phyloP scores from a whole-genome alignment of 2,888 invertebrate genomes.

The Dolomedes plantarius region DNA sequence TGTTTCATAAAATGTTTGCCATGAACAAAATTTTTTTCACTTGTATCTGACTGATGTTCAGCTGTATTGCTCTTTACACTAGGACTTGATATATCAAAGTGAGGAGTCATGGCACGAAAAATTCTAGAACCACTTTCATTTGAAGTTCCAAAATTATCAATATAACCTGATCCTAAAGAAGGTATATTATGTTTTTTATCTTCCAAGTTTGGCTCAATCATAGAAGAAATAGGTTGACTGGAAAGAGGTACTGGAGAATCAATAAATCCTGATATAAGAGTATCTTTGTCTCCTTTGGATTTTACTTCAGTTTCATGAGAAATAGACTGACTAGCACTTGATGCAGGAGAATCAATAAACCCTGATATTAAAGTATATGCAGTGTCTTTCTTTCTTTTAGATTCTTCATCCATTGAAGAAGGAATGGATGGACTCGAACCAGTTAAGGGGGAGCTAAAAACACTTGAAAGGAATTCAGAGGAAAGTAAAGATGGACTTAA shows the following conservation, averaged over 20 bases:
- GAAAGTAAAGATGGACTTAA: neutral
- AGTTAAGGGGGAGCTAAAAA: neutral
- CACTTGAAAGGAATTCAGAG: neutral
- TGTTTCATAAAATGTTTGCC: too few relatives aligned
- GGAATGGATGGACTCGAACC: neutral
- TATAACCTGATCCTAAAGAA: neutral
- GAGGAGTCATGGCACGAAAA: slow-evolving; percentile 19
- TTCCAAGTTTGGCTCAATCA: too few relatives aligned
- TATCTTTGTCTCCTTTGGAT: too few relatives aligned
- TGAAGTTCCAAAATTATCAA: neutral
- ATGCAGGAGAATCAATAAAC: neutral
- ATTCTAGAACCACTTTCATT: too few relatives aligned
- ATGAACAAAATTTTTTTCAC: too few relatives aligned
- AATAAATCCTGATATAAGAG: too few relatives aligned
- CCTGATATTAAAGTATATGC: neutral
- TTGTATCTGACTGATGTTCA: too few relatives aligned
- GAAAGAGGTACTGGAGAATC: neutral
- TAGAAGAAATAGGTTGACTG: neutral
- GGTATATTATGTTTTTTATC: neutral
- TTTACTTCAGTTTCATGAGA: too few relatives aligned
- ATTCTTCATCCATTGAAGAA: too few relatives aligned
- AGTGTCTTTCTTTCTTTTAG: too few relatives aligned
- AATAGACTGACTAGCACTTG: too few relatives aligned
- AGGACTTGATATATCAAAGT: slow-evolving; percentile 22
- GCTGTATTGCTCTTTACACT: neutral